Conservation (phyloP, 1,140 invertebrate genomes). For the Drosophila lowei region DNA sequence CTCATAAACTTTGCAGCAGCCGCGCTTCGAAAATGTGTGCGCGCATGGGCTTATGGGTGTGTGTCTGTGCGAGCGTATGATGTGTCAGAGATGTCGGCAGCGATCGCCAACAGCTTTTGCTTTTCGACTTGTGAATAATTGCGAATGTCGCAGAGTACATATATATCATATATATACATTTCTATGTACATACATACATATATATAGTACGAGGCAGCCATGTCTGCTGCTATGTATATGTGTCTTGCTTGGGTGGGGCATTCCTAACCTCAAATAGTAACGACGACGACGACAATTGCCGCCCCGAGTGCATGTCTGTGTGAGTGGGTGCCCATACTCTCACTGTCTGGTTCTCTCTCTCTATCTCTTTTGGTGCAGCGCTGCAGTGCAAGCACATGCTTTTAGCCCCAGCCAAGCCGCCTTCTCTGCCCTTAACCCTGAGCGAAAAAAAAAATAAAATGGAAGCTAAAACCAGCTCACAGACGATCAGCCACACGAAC, state of each 20-base stretch:
- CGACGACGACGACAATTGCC: slow-evolving; percentile 49
- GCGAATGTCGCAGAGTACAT: slow-evolving; percentile 56
- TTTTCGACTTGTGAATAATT: slow-evolving; percentile 73
- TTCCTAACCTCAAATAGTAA: slow-evolving; percentile 78
- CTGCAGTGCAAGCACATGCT: slow-evolving; percentile 65
- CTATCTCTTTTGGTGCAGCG: slow-evolving; percentile 17
- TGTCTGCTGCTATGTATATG: slow-evolving; percentile 26
- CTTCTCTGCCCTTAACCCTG: slow-evolving; percentile 73
- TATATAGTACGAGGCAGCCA: slow-evolving; percentile 57
- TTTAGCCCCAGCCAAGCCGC: slow-evolving; percentile 45
- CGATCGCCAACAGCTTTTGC: slow-evolving; percentile 70
- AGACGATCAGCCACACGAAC: slow-evolving; percentile 25
- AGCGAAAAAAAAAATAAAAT: slow-evolving; percentile 17
- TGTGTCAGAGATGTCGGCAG: slow-evolving; percentile 16
- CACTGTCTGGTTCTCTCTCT: slow-evolving; percentile 24
- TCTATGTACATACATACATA: slow-evolving; percentile 12
- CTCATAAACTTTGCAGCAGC: slow-evolving; percentile 62
- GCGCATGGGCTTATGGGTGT: no score
- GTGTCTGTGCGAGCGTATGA: not conserved
- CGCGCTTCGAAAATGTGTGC: no score
- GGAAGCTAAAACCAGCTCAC: slow-evolving; percentile 34
- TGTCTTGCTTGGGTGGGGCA: slow-evolving; percentile 77
- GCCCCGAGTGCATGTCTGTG: slow-evolving; percentile 35
- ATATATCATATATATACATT: slow-evolving; percentile 21
- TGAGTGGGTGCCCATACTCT: slow-evolving; percentile 30